Base-by-base conservation (phyloP, 2,888 invertebrate species). In the Epinotia nisella region DNA sequence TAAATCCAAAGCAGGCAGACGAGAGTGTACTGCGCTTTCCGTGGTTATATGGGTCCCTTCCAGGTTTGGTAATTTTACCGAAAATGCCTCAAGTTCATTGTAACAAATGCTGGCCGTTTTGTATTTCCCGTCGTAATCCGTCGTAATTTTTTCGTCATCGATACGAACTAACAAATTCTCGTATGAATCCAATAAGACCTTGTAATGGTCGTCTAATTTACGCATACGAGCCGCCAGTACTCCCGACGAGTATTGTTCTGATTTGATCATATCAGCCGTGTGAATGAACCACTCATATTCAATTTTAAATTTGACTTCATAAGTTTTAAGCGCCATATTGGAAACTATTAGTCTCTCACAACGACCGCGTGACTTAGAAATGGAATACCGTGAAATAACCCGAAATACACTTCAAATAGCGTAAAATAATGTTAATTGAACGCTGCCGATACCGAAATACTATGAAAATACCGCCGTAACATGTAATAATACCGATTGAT, bases 261-360 rank as follows among this genome's bases (percentile, higher is more conserved):
- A 24, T 5, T 65, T 53, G 3, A 35, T 55, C 53, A 65, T 53
- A 15, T 29, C 53, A 10, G 51, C n/a, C 9, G 53, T 45, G 3
- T 65, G 7, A 17, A 7, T 17, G 7, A 65, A 53, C 65, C 65
- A 65, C 5, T 66, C 55, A 24, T n/a, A 58, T 41, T 56, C 24
- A 45, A 66, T 41, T 55, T 66, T 59, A 59, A 68, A 59, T 49
- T 59, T 59, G 15, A 29, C 21, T 45, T 67, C 67, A 24, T 21
- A 41, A 24, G n/a, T 7, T 29, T 49, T 53, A 21, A 53, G 53
- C 7, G 53, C 53, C 53, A 53, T 53, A 19, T 29, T 29, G 29
- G 5, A 29, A 29, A 29, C 29, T 29, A 29, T 29, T 29, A 29
- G 29, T 29, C 29, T 29, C 29, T 29, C 29, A 29, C 29, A 29